phyloP scores from a whole-genome alignment of 1,140 invertebrate genomes.

The Brachionus angularis region DNA sequence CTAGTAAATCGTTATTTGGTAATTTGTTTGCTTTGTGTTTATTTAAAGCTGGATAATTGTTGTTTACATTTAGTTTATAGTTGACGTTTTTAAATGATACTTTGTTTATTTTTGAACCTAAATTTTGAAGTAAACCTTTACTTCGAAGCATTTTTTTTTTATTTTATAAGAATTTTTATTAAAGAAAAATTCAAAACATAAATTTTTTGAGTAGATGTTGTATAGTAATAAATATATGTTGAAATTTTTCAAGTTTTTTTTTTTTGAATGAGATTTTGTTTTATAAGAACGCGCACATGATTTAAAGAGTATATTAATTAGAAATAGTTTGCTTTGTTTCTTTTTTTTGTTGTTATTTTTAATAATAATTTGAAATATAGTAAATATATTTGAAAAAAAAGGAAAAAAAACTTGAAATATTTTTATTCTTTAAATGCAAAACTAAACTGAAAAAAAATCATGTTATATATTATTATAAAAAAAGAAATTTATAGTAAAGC shows the following conservation, averaged over 20 bases:
- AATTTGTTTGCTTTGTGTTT: neutral
- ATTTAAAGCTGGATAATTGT: constrained; percentile 20
- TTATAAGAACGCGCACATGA: constrained; percentile 7
- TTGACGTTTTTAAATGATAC: constrained; percentile 1
- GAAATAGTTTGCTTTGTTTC: too few relatives aligned
- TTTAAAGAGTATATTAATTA: neutral
- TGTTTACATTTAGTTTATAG: constrained; percentile 37
- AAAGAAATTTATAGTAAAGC: too few relatives aligned
- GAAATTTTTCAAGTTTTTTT: too few relatives aligned
- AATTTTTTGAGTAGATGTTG: neutral
- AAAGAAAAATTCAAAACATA: neutral
- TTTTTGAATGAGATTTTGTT: too few relatives aligned
- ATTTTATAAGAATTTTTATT: neutral
- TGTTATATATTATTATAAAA: too few relatives aligned
- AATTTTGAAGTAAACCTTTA: neutral
- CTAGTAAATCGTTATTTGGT: neutral
- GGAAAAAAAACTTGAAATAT: too few relatives aligned
- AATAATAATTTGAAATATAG: too few relatives aligned
- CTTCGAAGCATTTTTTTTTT: constrained; percentile 16
- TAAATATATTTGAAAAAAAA: too few relatives aligned
- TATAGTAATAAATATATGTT: too few relatives aligned
- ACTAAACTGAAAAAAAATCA: too few relatives aligned
- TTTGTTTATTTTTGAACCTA: neutral
- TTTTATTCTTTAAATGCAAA: too few relatives aligned
- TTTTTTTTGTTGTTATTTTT: too few relatives aligned